These are phyloP conservation scores for Daubentonia madagascariensis DNA, from an alignment of 2,113 vertebrate genomes.

Conservation along the genomic window DNA sequence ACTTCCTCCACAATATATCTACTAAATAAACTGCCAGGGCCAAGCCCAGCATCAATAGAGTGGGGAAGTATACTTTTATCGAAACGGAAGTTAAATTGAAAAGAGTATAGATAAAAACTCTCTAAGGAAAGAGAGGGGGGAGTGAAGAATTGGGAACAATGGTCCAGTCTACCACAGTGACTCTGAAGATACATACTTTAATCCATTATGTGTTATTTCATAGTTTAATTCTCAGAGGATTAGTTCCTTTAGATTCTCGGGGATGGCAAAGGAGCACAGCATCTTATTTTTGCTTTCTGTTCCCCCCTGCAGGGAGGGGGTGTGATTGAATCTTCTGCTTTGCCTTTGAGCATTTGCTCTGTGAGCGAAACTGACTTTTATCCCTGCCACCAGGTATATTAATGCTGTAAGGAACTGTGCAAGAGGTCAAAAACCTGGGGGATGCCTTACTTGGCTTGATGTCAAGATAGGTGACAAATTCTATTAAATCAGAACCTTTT, in stretches of 20 bases:
- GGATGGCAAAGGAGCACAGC: not conserved
- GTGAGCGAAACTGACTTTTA: not conserved
- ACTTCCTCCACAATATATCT: not conserved
- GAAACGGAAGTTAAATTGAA: not conserved
- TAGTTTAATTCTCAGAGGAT: not conserved
- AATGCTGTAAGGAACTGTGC: constrained; percentile 30
- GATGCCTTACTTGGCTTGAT: constrained; percentile 34
- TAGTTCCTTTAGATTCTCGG: constrained; percentile 1
- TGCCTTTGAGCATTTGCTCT: constrained; percentile 39
- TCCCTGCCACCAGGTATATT: constrained; percentile 2
- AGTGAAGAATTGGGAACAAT: not conserved
- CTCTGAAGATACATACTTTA: not conserved
- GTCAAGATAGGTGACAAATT: constrained; percentile 41
- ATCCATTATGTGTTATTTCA: not conserved
- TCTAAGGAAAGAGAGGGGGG: not conserved
- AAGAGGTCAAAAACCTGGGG: constrained; percentile 23
- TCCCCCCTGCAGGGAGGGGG: not conserved
- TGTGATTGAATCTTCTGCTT: not conserved
- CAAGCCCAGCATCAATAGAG: not conserved
- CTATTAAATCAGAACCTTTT: constrained; percentile 53
- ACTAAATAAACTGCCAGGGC: not conserved
- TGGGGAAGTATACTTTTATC: not conserved
- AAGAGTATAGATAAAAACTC: not conserved
- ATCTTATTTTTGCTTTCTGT: constrained; percentile 41
- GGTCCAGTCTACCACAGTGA: not conserved